Evolutionary conservation across 2,888 invertebrate species (phyloP), one percentile per base, ranked within the genome.

Genomic region (Caenorhabditis afra): DNA sequence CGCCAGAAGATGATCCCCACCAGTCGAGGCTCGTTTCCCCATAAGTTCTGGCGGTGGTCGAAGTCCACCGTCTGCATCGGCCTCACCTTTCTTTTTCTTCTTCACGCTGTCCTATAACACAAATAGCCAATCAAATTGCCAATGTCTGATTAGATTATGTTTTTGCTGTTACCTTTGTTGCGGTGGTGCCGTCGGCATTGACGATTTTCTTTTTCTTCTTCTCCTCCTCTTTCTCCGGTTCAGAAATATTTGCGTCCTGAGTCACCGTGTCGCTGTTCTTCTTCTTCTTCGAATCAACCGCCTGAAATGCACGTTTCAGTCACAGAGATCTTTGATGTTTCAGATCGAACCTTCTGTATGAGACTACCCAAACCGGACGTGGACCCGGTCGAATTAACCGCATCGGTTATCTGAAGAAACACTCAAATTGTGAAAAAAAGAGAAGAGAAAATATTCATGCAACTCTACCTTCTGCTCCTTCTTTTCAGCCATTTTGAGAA

Each of bases 401-500:
- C 79, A 7, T 68, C 61, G n/a, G 74, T 23, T 47, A 79, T 74
- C 76, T 77, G 53, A 14, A 76, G 57, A 18, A 29, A 50, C 53
- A 73, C 50, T 14, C 47, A 47, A 53, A 52, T 45, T 53, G 50
- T 29, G 29, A 29, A 29, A 29, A 29, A 29, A 3, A 29, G 7
- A 7, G 7, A 7, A 29, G 29, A 29, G 7, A n/a, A n/a, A n/a
- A n/a, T n/a, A 29, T 29, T 7, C 29, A 29, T 29, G n/a, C 11
- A 67, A 11, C 3, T 23, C 29, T 53, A 82, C 79, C 70, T 81
- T 75, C 49, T 70, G 74, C 55, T 81, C 81, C 44, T 81, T 81
- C 44, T 81, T 71, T 61, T 83, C 81, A 0, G 81, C 83, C 80
- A 78, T 78, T 65, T 82, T 83, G 23, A 82, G 64, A 22, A 84